phyloP scores from a whole-genome alignment of 2,797 vertebrate genomes.

The Sandelia bainsii region DNA sequence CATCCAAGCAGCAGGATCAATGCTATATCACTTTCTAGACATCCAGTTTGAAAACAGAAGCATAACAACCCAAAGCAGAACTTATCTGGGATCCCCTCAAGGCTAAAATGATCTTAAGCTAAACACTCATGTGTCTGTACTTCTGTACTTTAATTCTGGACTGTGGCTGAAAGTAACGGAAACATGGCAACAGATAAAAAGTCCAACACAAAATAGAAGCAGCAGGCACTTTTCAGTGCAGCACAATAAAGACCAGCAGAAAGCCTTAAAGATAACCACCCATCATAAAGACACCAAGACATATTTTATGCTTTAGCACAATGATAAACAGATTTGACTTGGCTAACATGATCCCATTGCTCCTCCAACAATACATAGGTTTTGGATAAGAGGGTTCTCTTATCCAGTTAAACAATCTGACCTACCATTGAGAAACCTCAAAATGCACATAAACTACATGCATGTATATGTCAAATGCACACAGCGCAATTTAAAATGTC shows the following conservation, averaged over 20 bases:
- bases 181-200: conserved; percentile 23
- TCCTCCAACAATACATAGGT: conserved; percentile 41
- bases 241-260: conserved; percentile 5
- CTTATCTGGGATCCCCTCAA: conserved; percentile 44
- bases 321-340: conserved; percentile 62
- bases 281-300: conserved; percentile 18
- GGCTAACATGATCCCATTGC: conserved; percentile 59
- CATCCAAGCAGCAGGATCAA: conserved; percentile 10
- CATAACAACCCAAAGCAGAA: conserved; percentile 37
- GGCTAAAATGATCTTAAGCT: conserved; percentile 14
- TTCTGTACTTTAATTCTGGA: background rate
- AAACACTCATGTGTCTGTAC: background rate
- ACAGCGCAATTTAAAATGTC: conserved; percentile 5
- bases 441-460: conserved; percentile 21
- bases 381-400: conserved; percentile 49
- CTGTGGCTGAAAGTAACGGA: conserved; percentile 5
- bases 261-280: conserved; percentile 25
- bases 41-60: conserved; percentile 36
- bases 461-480: background rate
- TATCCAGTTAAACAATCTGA: conserved; percentile 68
- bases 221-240: conserved; percentile 22
- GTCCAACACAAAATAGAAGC: conserved; percentile 6
- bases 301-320: conserved; percentile 19
- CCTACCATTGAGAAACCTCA: conserved; percentile 3
- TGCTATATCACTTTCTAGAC: conserved; percentile 6